Base-by-base conservation (phyloP, 2,797 vertebrate species). In the Scarus forsteni region DNA sequence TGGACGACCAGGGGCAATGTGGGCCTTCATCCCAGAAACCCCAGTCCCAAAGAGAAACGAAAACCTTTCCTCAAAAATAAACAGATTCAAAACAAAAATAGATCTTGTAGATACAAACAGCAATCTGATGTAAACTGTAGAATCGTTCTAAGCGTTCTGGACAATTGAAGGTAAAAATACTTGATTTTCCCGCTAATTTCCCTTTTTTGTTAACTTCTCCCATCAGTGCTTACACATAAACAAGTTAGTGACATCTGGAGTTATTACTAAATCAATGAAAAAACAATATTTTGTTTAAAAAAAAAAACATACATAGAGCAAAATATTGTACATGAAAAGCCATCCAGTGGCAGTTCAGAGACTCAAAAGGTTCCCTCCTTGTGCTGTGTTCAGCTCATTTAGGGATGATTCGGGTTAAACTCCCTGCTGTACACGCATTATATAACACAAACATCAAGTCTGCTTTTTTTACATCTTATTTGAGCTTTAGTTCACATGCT, bases 291-390 rank as follows among this genome's bases (percentile, higher is more conserved):
- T 79, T 76, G 70, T 83, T 81, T 3, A 61, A 87, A 91, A 90
- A 79, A 27, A 53, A 56, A 85, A 85, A 83, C 73, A 78, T 69
- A 78, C 50, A 61, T 71, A 63, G 76, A 75, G 77, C 18, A 73
- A 83, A 89, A 89, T 80, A 86, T 91, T 79, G 78, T 87, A 52
- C 46, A 45, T 83, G 79, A 77, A 70, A 44, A 83, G 58, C 77
- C 91, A 71, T 69, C 79, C 84, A 54, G 60, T 60, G 77, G 88
- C 76, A 66, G 70, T 84, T 73, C 85, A 90, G 79, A 66, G 80
- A 84, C 91, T 92, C 91, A 89, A 73, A 82, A 91, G 90, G 92
- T 90, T 94, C 93, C 93, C 93, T 94, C 94, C 93, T 92, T 58
- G 77, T 61, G 65, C 89, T 89, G 85, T 66, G 12, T 65, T 85